Percentiles rank a stretch among this genome's conserved stretches.
phyloP scores from a whole-genome alignment of 2,888 invertebrate species.

The Caenorhabditis angaria region DNA sequence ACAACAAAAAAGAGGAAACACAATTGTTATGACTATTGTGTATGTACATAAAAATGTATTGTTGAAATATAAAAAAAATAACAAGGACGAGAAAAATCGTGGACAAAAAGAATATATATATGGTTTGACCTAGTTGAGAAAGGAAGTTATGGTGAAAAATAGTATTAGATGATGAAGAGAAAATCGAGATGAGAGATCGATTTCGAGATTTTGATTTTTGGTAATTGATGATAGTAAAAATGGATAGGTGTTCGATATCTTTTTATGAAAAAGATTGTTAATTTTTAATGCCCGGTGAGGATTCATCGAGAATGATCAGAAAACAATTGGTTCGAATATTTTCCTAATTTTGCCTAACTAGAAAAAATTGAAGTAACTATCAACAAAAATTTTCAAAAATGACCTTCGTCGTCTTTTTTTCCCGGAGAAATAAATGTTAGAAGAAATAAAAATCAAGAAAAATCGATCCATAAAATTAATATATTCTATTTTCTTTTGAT shows the following conservation, averaged over 20 bases:
- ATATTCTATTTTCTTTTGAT: neutral
- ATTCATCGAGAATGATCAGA: too few species aligned
- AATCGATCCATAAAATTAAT: neutral
- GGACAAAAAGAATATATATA: slow-evolving; percentile 5
- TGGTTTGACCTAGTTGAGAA: slow-evolving; percentile 2
- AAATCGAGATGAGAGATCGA: slow-evolving; percentile 8
- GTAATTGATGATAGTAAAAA: slow-evolving; percentile 7
- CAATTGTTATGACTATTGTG: slow-evolving; percentile 5
- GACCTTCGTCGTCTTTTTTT: too few species aligned
- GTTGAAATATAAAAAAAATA: neutral
- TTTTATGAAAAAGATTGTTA: neutral
- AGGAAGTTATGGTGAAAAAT: neutral
- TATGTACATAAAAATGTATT: slow-evolving; percentile 5
- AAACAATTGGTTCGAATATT: too few species aligned
- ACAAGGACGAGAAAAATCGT: neutral
- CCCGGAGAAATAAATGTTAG: too few species aligned
- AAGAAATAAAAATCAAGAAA: slow-evolving; percentile 8
- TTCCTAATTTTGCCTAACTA: too few species aligned
- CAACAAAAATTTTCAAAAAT: too few species aligned
- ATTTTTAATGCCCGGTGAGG: too few species aligned
- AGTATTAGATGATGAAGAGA: neutral
- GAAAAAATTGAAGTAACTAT: too few species aligned
- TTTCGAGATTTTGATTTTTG: slow-evolving; percentile 8
- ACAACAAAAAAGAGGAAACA: slow-evolving; percentile 11
- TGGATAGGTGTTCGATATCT: neutral